Percentiles rank a stretch among this genome's conserved stretches.
Conservation (phyloP, 2,113 vertebrate species). For the Xenopus tropicalis region UCB_Xtro_10.0 CM004444.2:41808001-41808500, state of each 20-base stretch:
- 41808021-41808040: slow-evolving; percentile 49
- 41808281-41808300: slow-evolving; percentile 93
- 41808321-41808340: slow-evolving; percentile 89
- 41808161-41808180: slow-evolving; percentile 95
- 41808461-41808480: slow-evolving; percentile 97
- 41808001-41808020: slow-evolving; percentile 70
- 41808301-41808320: slow-evolving; percentile 93
- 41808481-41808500: slow-evolving; percentile 97
- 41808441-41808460: slow-evolving; percentile 95
- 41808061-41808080: slow-evolving; percentile 95
- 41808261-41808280: slow-evolving; percentile 98
- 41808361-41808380: slow-evolving; percentile 94
- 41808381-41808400: slow-evolving; percentile 92
- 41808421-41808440: slow-evolving; percentile 98
- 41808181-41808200: slow-evolving; percentile 93
- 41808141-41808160: slow-evolving; percentile 94
- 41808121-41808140: slow-evolving; percentile 92
- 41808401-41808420: slow-evolving; percentile 93
- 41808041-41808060: slow-evolving; percentile 82
- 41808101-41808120: slow-evolving; percentile 85
- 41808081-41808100: slow-evolving; percentile 85
- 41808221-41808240: slow-evolving; percentile 93
- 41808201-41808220: slow-evolving; percentile 95
- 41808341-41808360: slow-evolving; percentile 85
- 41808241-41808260: slow-evolving; percentile 97